Evolutionary conservation across 2,888 invertebrate genomes (phyloP).

Genomic region (Hymenopus coronatus): DNA sequence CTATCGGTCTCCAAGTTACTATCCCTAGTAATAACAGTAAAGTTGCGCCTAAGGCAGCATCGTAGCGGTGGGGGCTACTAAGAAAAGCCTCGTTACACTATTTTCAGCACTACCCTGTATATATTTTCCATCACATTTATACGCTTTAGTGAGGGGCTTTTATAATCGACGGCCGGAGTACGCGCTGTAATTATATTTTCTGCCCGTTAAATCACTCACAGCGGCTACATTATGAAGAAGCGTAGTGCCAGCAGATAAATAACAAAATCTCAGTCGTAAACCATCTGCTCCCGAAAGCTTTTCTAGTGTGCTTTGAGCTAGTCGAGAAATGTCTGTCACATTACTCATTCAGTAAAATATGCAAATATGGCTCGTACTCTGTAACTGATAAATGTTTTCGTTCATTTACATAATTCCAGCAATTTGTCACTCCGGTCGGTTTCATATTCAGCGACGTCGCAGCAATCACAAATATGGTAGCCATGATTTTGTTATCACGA

Average conservation of each 20-base stretch:
- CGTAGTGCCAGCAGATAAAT: background rate
- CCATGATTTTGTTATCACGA: background rate
- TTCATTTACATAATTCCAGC: background rate
- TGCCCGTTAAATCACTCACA: background rate
- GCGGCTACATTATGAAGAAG: background rate
- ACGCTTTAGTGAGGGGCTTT: background rate
- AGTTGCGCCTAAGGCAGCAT: no score
- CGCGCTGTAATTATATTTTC: background rate
- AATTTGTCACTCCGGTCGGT: background rate
- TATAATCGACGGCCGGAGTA: background rate
- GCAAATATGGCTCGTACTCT: background rate
- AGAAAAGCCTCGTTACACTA: no score
- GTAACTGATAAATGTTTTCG: background rate
- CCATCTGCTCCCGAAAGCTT: background rate
- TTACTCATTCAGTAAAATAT: background rate
- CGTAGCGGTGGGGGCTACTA: no score
- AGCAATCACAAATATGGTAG: background rate
- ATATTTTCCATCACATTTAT: no score
- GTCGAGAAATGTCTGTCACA: background rate
- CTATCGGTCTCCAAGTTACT: no score
- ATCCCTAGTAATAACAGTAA: no score
- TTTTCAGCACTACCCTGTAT: no score
- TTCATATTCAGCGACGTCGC: background rate
- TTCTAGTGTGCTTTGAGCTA: background rate
- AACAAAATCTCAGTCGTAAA: background rate